phyloP scores from a whole-genome alignment of 2,888 invertebrate genomes.

The Lepidochrysops patricia region DNA sequence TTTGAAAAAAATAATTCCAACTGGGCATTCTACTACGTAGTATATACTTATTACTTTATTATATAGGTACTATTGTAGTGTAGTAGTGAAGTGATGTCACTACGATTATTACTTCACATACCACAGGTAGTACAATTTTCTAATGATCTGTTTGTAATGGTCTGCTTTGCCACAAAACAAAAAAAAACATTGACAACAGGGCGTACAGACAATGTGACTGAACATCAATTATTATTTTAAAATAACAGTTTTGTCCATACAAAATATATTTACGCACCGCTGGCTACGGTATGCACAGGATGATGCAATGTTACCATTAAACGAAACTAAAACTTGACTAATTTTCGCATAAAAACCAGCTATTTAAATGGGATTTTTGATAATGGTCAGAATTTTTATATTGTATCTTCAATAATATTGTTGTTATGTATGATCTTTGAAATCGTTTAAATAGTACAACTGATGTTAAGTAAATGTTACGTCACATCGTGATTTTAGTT shows the following conservation, averaged over 20 bases:
- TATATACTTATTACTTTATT: too few relatives aligned
- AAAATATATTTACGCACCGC: constrained; percentile 67
- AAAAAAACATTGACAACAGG: constrained; percentile 56
- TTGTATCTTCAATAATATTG: too few relatives aligned
- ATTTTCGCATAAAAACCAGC: neutral
- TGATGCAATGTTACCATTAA: constrained; percentile 27
- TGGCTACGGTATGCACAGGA: constrained; percentile 49
- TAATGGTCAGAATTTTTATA: too few relatives aligned
- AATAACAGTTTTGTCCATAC: constrained; percentile 73
- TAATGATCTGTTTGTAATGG: constrained; percentile 1
- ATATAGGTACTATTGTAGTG: too few relatives aligned
- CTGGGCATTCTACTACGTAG: neutral
- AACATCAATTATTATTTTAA: constrained; percentile 70
- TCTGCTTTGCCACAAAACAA: constrained; percentile 40
- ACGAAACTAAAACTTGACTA: constrained; percentile 4
- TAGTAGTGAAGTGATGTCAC: neutral
- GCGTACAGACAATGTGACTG: constrained; percentile 44
- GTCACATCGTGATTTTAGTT: neutral
- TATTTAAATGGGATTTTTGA: neutral
- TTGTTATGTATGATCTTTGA: too few relatives aligned
- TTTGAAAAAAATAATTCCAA: too few relatives aligned
- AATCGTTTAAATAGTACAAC: too few relatives aligned
- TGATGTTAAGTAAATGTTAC: too few relatives aligned
- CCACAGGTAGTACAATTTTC: constrained; percentile 13
- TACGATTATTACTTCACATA: neutral